These are phyloP conservation scores for Pseudomyrmex concolor DNA, from an alignment of 1,140 invertebrate genomes.

Conservation along the genomic window DNA sequence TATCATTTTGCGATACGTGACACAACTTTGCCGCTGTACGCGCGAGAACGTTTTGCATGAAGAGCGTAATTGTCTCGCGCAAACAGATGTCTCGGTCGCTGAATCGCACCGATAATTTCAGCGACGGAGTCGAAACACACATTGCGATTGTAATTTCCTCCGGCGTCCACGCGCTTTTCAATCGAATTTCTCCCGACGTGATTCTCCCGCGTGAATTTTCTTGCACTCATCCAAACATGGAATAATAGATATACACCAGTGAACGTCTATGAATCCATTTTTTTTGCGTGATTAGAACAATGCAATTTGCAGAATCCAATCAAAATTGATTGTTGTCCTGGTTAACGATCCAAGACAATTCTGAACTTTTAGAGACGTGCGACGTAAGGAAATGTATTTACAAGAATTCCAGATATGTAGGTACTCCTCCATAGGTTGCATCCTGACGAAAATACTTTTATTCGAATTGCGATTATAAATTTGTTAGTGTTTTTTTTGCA, in stretches of 20 bases:
- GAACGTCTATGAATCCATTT: too few species aligned
- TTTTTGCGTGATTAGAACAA: too few species aligned
- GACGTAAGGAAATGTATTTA: too few species aligned
- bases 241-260: neutral
- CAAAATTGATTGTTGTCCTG: too few species aligned
- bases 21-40: neutral
- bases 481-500: too few species aligned
- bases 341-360: too few species aligned
- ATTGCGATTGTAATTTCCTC: neutral
- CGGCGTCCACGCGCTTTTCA: neutral
- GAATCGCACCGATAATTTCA: neutral
- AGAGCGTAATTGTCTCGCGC: slow-evolving; percentile 31
- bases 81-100: neutral
- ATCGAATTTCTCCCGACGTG: neutral
- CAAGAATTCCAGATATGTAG: too few species aligned
- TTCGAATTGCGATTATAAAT: too few species aligned
- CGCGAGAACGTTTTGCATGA: neutral
- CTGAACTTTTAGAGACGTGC: too few species aligned
- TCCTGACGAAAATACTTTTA: too few species aligned
- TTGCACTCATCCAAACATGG: neutral
- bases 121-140: neutral
- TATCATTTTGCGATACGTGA: neutral
- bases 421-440: too few species aligned
- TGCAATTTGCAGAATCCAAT: too few species aligned
- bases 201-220: neutral